Conservation (phyloP, 2,888 invertebrate genomes). For the Scaptomyza caliginosa region DNA sequence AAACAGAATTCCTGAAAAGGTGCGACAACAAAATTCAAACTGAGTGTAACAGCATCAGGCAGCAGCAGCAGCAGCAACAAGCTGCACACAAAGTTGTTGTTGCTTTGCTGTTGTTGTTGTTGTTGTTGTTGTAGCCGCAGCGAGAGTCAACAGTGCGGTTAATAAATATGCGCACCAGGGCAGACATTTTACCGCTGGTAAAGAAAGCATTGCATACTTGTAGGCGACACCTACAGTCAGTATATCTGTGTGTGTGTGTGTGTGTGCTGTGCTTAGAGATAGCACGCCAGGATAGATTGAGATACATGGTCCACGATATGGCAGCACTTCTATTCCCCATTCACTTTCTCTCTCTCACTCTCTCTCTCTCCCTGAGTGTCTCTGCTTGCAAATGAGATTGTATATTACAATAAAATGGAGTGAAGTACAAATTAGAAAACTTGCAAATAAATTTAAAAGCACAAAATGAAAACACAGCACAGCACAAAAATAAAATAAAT, state of each 20-base stretch:
- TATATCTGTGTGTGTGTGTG: not conserved
- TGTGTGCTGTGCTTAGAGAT: conserved; percentile 33
- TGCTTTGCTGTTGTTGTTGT: conserved; percentile 15
- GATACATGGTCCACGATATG: conserved; percentile 52
- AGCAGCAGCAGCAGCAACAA: conserved; percentile 42
- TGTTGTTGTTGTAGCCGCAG: conserved; percentile 36
- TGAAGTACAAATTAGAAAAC: conserved; percentile 82
- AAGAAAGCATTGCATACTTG: conserved; percentile 64
- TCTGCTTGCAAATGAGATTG: conserved; percentile 75
- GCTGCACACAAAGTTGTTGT: conserved; percentile 36
- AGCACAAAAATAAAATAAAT: conserved; percentile 29
- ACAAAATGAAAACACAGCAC: conserved; percentile 59
- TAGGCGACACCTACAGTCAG: conserved; percentile 35
- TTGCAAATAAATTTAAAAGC: conserved; percentile 80
- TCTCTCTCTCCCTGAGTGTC: conserved; percentile 1
- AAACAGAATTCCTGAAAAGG: conserved; percentile 81
- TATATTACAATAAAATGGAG: conserved; percentile 80
- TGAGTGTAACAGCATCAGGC: conserved; percentile 41
- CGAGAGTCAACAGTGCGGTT: conserved; percentile 75
- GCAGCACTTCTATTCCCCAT: conserved; percentile 16
- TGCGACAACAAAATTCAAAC: conserved; percentile 79
- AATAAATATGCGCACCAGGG: conserved; percentile 72
- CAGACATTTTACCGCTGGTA: conserved; percentile 56
- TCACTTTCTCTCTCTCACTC: not conserved
- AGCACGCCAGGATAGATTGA: conserved; percentile 48